These are phyloP conservation scores for Jacana jacana DNA, from an alignment of 2,113 vertebrate genomes.

Conservation along the genomic window DNA sequence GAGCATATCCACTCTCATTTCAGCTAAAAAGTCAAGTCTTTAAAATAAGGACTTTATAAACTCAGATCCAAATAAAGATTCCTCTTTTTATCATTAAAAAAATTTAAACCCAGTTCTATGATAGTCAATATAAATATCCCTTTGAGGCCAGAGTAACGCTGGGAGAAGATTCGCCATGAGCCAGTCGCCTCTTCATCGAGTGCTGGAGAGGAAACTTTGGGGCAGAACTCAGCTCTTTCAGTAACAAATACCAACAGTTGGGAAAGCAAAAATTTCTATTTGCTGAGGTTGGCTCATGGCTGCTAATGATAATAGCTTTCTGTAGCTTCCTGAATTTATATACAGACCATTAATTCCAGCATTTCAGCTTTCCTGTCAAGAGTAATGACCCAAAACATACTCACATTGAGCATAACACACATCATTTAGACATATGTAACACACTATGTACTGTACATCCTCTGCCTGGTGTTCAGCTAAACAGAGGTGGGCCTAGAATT, in stretches of 20 bases:
- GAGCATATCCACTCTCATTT: neutral
- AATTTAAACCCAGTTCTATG: neutral
- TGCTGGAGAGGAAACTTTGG: neutral
- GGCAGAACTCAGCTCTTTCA: neutral
- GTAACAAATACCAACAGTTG: neutral
- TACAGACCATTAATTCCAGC: neutral
- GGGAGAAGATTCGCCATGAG: neutral
- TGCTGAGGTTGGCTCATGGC: neutral
- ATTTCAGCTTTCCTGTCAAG: neutral
- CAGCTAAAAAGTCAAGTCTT: neutral
- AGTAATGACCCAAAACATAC: neutral
- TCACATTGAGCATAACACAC: neutral
- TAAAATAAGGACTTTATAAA: slow-evolving; percentile 17
- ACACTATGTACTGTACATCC: neutral
- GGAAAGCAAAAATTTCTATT: neutral
- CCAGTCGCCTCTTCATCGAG: neutral
- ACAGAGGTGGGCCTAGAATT: neutral
- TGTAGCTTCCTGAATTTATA: neutral
- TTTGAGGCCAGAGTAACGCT: neutral
- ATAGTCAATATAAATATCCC: neutral
- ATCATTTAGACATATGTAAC: neutral
- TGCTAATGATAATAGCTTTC: neutral
- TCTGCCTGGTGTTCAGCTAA: neutral
- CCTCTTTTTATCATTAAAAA: neutral
- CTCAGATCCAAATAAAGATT: neutral